A percentile compares a stretch with the other conserved stretches of the same genome.
These are phyloP conservation scores for Dione vanillae DNA, from an alignment of 2,888 invertebrate genomes.

Conservation along the genomic window DNA sequence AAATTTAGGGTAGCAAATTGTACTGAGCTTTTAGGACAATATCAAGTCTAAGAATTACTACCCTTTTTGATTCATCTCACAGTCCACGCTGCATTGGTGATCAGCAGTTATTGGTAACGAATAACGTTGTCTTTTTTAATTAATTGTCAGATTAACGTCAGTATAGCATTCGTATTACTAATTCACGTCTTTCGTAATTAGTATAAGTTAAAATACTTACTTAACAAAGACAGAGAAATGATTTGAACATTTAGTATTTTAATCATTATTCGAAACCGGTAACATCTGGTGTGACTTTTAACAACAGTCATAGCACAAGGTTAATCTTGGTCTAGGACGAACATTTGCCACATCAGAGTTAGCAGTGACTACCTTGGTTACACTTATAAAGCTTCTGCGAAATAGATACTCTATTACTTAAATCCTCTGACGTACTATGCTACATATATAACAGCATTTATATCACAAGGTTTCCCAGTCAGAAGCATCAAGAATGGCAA, in stretches of 20 bases:
- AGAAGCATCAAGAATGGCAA: slow-evolving; percentile 30
- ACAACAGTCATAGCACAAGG: slow-evolving; percentile 34
- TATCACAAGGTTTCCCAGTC: slow-evolving; percentile 44
- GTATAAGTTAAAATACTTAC: neutral
- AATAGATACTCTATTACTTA: slow-evolving; percentile 42
- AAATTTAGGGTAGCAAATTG: too few species aligned
- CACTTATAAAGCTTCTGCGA: slow-evolving; percentile 45
- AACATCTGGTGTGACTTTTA: slow-evolving; percentile 12
- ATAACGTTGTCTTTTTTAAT: too few species aligned
- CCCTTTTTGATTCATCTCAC: too few species aligned
- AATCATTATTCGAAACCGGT: neutral
- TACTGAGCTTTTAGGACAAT: too few species aligned
- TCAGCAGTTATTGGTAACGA: too few species aligned
- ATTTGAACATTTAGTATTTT: neutral
- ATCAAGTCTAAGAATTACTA: too few species aligned
- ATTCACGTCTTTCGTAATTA: too few species aligned
- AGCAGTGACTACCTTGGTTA: slow-evolving; percentile 34
- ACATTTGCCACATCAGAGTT: slow-evolving; percentile 30
- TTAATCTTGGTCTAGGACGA: slow-evolving; percentile 45
- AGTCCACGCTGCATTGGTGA: too few species aligned
- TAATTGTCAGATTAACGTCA: too few species aligned
- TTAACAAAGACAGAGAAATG: neutral
- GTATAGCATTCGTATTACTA: too few species aligned
- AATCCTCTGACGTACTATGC: slow-evolving; percentile 44
- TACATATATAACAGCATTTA: slow-evolving; percentile 44